Percentiles rank a stretch among this genome's conserved stretches.
phyloP scores from a whole-genome alignment of 2,113 vertebrate species.

The Laticauda colubrina region DNA sequence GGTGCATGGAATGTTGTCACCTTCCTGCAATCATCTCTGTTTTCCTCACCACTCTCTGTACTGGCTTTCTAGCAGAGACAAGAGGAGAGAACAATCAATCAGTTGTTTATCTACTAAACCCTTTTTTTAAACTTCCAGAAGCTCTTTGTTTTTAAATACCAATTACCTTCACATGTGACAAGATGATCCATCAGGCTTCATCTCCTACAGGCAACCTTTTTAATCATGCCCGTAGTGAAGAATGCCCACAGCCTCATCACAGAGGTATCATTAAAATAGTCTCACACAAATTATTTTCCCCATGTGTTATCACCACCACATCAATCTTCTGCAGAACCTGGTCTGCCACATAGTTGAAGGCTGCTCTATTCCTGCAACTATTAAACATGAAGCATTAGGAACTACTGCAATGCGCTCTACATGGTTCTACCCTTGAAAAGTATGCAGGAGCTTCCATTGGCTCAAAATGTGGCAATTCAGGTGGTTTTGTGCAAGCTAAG shows the following conservation, averaged over 20 bases:
- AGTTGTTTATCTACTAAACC: not conserved
- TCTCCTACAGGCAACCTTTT: not conserved
- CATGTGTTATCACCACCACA: not conserved
- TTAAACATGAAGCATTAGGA: not conserved
- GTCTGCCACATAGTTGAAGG: not conserved
- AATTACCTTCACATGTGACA: not conserved
- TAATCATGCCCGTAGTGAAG: not conserved
- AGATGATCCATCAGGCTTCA: not conserved
- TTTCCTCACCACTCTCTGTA: too few relatives aligned
- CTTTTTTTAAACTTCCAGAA: not conserved
- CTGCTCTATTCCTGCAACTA: not conserved
- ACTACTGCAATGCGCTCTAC: not conserved
- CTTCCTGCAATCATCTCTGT: too few relatives aligned
- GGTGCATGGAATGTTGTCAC: accelerated
- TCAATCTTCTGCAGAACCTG: not conserved
- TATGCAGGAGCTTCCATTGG: not conserved
- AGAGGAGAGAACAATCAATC: not conserved
- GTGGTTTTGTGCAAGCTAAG: not conserved
- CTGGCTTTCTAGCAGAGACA: too few relatives aligned
- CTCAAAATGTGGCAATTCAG: too few relatives aligned
- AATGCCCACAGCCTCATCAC: not conserved
- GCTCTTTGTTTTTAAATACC: not conserved
- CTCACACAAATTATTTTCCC: not conserved
- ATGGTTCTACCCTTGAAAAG: not conserved
- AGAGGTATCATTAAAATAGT: not conserved